Evolutionary conservation across 2,797 vertebrate species (phyloP).

Genomic region (Rhinichthys osculus): DNA sequence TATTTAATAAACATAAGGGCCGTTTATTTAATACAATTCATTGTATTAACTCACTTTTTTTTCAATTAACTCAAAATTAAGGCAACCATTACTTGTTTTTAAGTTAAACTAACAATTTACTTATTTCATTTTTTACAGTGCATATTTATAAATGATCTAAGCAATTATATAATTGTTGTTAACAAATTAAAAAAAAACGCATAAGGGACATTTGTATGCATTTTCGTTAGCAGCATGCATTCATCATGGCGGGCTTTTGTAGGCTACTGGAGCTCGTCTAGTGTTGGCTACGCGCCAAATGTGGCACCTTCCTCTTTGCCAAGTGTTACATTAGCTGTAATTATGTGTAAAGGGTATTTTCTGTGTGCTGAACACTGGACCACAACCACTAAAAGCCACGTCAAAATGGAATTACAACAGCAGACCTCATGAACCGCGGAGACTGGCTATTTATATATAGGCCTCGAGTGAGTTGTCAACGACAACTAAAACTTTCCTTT

Average conservation of each 20-base stretch:
- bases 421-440: slow-evolving; percentile 6
- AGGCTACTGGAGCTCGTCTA: slow-evolving; percentile 33
- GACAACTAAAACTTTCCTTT: neutral
- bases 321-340: slow-evolving; percentile 65
- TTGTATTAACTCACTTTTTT: no score
- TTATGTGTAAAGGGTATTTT: slow-evolving; percentile 60
- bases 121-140: no score
- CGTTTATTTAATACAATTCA: no score
- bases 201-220: neutral
- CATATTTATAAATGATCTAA: neutral
- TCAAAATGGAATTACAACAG: slow-evolving; percentile 55
- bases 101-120: no score
- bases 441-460: slow-evolving; percentile 14
- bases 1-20: no score
- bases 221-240: neutral
- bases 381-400: slow-evolving; percentile 43
- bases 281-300: slow-evolving; percentile 56
- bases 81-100: no score
- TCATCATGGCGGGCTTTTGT: slow-evolving; percentile 9
- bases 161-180: neutral
- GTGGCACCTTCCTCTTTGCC: slow-evolving; percentile 58
- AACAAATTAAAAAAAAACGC: neutral
- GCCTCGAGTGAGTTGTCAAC: neutral
- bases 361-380: slow-evolving; percentile 51
- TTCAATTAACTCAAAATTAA: no score